Evolutionary conservation across 2,797 vertebrate species (phyloP).

Genomic region (Xenops minutus): DNA sequence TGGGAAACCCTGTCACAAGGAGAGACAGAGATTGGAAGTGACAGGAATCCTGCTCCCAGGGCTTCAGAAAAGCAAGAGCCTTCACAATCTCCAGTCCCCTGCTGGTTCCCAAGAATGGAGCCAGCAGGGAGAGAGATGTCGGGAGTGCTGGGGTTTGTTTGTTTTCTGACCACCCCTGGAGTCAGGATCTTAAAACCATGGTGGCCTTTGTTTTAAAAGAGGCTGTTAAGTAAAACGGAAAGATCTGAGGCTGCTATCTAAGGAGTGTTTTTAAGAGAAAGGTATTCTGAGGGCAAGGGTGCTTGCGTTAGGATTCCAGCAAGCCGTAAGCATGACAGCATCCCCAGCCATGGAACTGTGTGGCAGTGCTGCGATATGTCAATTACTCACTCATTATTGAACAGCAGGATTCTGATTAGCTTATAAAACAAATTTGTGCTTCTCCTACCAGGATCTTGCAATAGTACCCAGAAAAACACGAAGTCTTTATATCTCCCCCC

Average conservation of each 20-base stretch:
- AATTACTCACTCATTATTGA: slow-evolving; percentile 70
- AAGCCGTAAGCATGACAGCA: not conserved
- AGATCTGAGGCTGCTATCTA: not conserved
- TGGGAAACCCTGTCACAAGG: slow-evolving; percentile 27
- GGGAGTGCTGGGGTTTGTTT: not conserved
- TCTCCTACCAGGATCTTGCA: slow-evolving; percentile 44
- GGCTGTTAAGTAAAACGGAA: not conserved
- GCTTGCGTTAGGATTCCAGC: not conserved
- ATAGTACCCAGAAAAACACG: slow-evolving; percentile 32
- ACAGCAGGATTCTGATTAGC: slow-evolving; percentile 63
- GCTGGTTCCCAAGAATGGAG: slow-evolving; percentile 57
- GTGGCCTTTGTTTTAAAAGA: slow-evolving; percentile 35
- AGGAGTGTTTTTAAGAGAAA: not conserved
- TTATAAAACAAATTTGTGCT: slow-evolving; percentile 61
- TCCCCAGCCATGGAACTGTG: not conserved
- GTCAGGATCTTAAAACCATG: slow-evolving; percentile 19
- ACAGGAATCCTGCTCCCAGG: slow-evolving; percentile 40
- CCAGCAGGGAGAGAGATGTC: slow-evolving; percentile 33
- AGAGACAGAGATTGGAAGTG: slow-evolving; percentile 5
- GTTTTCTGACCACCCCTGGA: slow-evolving; percentile 60
- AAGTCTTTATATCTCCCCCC: slow-evolving; percentile 2
- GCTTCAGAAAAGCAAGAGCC: slow-evolving; percentile 20
- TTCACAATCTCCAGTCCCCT: slow-evolving; percentile 31
- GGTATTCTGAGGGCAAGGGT: slow-evolving; percentile 41
- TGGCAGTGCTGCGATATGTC: not conserved